A percentile compares a stretch with the other conserved stretches of the same genome.
Evolutionary conservation across 2,113 vertebrate genomes (phyloP).

Genomic region (Elaphurus davidianus): DNA sequence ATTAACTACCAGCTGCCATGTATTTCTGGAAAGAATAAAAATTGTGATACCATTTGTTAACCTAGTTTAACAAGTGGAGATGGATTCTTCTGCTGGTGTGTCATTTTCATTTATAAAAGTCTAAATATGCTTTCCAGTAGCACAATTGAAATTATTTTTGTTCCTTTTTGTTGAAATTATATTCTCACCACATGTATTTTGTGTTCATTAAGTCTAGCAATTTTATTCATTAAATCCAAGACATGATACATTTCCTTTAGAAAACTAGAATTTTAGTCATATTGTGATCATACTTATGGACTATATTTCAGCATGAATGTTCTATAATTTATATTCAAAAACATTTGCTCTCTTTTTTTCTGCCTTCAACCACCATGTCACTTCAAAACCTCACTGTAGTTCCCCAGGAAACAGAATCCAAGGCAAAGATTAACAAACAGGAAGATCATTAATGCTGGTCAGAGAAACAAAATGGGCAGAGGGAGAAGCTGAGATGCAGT

Average conservation of each 20-base stretch:
- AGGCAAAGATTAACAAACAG: not conserved
- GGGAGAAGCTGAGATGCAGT: not conserved
- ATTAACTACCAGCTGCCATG: not conserved
- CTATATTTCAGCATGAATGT: not conserved
- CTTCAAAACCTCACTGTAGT: not conserved
- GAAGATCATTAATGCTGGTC: not conserved
- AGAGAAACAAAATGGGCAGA: not conserved
- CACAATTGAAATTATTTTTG: not conserved
- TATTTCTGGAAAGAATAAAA: constrained; percentile 39
- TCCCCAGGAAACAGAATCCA: not conserved
- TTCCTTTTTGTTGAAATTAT: not conserved
- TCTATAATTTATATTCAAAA: not conserved
- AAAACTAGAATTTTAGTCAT: not conserved
- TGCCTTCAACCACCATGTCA: not conserved
- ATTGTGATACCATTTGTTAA: not conserved
- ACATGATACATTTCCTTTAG: not conserved
- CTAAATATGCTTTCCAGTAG: not conserved
- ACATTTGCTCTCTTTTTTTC: not conserved
- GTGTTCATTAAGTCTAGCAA: not conserved
- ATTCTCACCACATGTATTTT: not conserved
- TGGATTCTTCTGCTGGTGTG: not conserved
- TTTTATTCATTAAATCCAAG: constrained; percentile 10
- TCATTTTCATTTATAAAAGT: not conserved
- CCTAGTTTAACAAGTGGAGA: not conserved
- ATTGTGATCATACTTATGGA: not conserved